phyloP scores from a whole-genome alignment of 2,888 invertebrate species.

The Yponomeuta evonymella region DNA sequence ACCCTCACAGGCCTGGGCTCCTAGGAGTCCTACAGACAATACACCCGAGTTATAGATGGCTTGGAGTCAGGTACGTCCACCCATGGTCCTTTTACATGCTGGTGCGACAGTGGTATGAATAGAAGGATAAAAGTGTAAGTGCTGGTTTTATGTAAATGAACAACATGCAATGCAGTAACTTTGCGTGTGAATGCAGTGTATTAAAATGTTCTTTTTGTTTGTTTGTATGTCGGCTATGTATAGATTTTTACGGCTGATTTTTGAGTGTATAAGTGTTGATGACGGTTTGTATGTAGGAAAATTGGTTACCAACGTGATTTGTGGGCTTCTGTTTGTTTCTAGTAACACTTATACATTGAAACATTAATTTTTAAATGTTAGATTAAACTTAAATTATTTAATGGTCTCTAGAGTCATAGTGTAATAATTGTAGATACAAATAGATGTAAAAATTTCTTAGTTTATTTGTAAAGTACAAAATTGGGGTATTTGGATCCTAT shows the following conservation, averaged over 20 bases:
- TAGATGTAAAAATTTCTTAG: constrained; percentile 6
- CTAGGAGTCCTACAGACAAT: not conserved
- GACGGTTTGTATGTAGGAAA: not conserved
- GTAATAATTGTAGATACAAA: not conserved
- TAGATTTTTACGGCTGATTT: not conserved
- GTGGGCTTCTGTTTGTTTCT: not conserved
- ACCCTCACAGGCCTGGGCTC: constrained; percentile 6
- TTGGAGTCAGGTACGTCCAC: not conserved
- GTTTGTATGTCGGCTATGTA: constrained; percentile 10
- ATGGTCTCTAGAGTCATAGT: not conserved
- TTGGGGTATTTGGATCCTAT: not conserved
- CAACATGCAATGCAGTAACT: not conserved
- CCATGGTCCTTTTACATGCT: constrained; percentile 10
- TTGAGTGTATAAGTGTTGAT: not conserved
- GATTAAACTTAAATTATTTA: not conserved
- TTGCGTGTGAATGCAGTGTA: not conserved
- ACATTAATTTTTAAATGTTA: not conserved
- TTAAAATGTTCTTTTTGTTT: not conserved
- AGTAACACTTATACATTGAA: not conserved
- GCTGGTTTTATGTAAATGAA: not conserved
- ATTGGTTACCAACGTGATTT: not conserved
- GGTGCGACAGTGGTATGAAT: not conserved
- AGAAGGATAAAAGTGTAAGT: constrained; percentile 1
- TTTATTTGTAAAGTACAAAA: constrained; percentile 12
- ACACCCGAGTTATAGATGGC: not conserved